Base-by-base conservation (phyloP, 2,888 invertebrate genomes). In the Tachina fera region DNA sequence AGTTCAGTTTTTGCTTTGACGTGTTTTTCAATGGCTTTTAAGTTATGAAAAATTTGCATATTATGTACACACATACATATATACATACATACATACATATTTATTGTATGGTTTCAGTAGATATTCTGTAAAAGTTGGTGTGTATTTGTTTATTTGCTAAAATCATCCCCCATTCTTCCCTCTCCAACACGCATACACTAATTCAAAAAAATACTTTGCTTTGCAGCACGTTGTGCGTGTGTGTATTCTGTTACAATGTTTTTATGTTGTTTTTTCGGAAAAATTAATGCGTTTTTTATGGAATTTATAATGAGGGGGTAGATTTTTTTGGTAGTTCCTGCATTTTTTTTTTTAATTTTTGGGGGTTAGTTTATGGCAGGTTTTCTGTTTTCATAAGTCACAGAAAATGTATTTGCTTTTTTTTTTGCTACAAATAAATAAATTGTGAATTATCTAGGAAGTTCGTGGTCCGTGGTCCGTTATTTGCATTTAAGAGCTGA, bases 251-350 rank as follows among this genome's bases (percentile, higher is more conserved):
- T 80, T 56, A 65, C 77, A 22, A 31, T 56, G 22, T 68, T 39
- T n/a, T 51, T 16, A 31, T 31, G 67, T 70, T 61, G 53, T 22
- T 39, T 81, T 86, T 79, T 71, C 60, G 75, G 76, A 76, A 76
- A 86, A 86, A 86, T 79, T 79, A 79, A 80, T 83, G 79, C 79
- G 83, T 86, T 83, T 86, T 82, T 86, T 83, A 76, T 76, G 75
- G 74, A 74, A 70, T 82, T 82, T 82, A 71, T 82, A 79, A 75
- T 51, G 68, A 68, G 83, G 83, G 86, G 86, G 79, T 80, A 80
- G 72, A 86, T 82, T 83, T 86, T 82, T 85, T 41, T 31, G 31
- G 39, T 56, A 45, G 22, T 22, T 16, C n/a, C 3, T 53, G 68
- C 16, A 49, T 22, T 68, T 61, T 58, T 68, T 53, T 67, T 43